phyloP scores from a whole-genome alignment of 2,113 vertebrate genomes.

The Rhadina sibilatrix region DNA sequence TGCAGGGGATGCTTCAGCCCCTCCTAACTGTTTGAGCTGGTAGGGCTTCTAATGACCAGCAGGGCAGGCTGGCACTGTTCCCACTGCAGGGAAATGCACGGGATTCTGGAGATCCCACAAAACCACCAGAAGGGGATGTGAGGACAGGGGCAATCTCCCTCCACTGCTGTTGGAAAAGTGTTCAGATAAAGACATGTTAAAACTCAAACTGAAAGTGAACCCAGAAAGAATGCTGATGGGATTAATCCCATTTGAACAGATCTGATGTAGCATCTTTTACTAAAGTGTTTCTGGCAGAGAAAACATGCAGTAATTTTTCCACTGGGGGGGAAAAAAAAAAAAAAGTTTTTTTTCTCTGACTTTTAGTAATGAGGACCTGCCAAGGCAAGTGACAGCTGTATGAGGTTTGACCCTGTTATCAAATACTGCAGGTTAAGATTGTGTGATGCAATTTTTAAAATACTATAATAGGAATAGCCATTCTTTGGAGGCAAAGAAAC shows the following conservation, averaged over 20 bases:
- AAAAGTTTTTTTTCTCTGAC: neutral
- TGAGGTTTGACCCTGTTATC: neutral
- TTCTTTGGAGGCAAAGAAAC: neutral
- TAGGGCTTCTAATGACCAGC: neutral
- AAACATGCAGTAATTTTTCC: neutral
- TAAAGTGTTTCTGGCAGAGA: neutral
- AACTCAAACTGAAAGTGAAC: neutral
- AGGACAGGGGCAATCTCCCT: neutral
- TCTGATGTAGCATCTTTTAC: neutral
- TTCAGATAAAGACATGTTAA: neutral
- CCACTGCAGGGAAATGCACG: neutral
- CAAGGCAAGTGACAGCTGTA: neutral
- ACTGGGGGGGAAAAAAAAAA: neutral
- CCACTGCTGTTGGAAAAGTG: neutral
- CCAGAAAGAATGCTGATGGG: neutral
- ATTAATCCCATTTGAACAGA: neutral
- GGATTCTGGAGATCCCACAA: neutral
- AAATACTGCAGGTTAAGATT: neutral
- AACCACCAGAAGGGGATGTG: neutral
- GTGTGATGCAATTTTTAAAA: neutral
- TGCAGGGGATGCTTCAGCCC: neutral
- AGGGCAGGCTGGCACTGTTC: neutral
- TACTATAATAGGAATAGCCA: neutral
- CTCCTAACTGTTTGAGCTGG: rapidly evolving
- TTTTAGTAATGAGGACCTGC: neutral